phyloP scores from a whole-genome alignment of 1,140 invertebrate genomes.

The Coenobita brevimanus region DNA sequence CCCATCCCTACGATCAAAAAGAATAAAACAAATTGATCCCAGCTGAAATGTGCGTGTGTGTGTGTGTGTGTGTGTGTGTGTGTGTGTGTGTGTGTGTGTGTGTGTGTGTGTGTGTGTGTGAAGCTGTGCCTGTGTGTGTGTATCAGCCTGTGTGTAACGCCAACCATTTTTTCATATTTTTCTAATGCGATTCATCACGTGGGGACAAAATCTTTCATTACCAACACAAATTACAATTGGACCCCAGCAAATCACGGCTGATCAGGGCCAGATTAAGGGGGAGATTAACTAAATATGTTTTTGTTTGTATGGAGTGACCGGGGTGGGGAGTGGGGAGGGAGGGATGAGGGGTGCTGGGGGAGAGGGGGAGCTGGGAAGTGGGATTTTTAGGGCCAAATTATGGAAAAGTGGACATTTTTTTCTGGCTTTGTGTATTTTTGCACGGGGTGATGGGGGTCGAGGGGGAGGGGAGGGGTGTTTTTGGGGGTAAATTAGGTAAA shows the following conservation, averaged over 20 bases:
- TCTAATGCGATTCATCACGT: conserved; percentile 59
- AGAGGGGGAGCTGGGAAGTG: too few species aligned
- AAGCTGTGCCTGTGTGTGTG: neutral
- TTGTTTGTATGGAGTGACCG: conserved; percentile 58
- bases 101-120: neutral
- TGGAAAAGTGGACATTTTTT: conserved; percentile 41
- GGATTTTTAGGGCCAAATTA: too few species aligned
- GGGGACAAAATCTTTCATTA: conserved; percentile 57
- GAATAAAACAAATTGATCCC: too few species aligned
- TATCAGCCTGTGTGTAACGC: neutral
- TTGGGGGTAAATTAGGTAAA: too few species aligned
- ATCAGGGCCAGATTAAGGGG: conserved; percentile 51
- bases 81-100: neutral
- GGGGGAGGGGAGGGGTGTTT: too few species aligned
- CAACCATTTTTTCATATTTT: conserved; percentile 36
- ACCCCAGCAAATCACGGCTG: conserved; percentile 56
- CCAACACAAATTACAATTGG: conserved; percentile 61
- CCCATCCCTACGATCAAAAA: too few species aligned
- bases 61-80: too few species aligned
- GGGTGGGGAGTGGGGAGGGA: conserved; percentile 20
- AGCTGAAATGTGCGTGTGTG: too few species aligned
- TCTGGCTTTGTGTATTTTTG: too few species aligned
- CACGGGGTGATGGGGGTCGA: too few species aligned
- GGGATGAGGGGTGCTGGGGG: too few species aligned
- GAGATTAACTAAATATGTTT: conserved; percentile 62